Base-by-base conservation (phyloP, 2,888 invertebrate species). In the Himalopsyche japonica region DNA sequence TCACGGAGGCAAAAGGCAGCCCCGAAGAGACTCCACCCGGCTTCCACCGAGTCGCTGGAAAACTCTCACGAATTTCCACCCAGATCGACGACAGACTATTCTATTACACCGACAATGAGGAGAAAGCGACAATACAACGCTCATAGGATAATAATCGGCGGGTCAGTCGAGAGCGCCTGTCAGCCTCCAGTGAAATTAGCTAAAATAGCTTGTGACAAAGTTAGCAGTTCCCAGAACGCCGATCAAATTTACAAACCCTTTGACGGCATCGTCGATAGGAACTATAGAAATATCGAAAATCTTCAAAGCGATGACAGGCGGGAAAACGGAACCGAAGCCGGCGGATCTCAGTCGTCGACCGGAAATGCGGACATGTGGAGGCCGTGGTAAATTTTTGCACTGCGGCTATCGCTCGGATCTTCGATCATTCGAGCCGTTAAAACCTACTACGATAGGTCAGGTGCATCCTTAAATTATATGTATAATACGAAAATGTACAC, bases 281-380 rank as follows among this genome's bases (percentile, higher is more conserved):
- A 5, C 27, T 70, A 70, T 70, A 5, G 20, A 30, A 12, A 70
- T 12, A 27, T 70, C 27, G 70, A 70, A 70, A 20, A 24, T 70
- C 6, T 27, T 12, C 27, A 15, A 30, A 5, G 7, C 27, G 24
- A 48, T 18, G n/a, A 84, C 85, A 6, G 86, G 87, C 76, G 85
- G 87, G 70, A 82, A 80, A 86, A 6, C 70, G 81, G 64, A 49
- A 49, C 24, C 18, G 57, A 82, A 77, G 87, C 87, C 15, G 88
- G 86, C 43, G 87, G 88, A 24, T 88, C 88, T 15, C 87, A 88
- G 57, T 86, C 89, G 37, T 87, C 89, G 76, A 6, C 88, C 30
- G 89, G 89, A 3, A 91, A 91, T 81, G 90, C 90, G 32, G 92
- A 92, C 87, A 93, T 93, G 91, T 93, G 93, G 93, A 90, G 93